Conservation (phyloP, 2,113 vertebrate species). For the Aphelocoma coerulescens region DNA sequence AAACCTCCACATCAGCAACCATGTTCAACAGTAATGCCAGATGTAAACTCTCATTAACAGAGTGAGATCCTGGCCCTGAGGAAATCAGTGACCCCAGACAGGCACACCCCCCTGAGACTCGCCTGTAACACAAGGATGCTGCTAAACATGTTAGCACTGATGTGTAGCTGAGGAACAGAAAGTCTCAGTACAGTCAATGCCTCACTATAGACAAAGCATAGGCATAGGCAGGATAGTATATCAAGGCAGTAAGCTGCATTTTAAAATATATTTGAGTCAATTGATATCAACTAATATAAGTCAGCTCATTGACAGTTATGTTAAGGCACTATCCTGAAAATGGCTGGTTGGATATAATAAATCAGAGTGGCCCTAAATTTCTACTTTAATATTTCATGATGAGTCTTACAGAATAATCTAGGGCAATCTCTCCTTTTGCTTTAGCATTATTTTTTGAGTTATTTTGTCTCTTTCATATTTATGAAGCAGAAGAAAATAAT, state of each 20-base stretch:
- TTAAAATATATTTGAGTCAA: neutral
- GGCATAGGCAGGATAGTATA: neutral
- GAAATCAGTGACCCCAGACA: neutral
- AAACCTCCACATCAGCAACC: neutral
- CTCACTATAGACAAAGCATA: neutral
- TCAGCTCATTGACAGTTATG: neutral
- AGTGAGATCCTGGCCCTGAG: neutral
- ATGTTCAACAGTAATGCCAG: neutral
- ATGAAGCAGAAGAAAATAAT: neutral
- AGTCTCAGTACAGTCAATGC: neutral
- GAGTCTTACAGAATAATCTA: neutral
- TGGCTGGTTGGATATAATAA: neutral
- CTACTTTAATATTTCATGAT: neutral
- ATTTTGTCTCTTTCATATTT: neutral
- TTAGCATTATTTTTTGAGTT: neutral
- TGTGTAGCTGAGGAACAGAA: neutral
- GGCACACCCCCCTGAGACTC: neutral
- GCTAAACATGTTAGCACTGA: neutral
- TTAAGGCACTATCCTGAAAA: neutral
- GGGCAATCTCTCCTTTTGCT: neutral
- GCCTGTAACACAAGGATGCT: neutral
- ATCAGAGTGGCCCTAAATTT: neutral
- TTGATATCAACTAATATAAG: neutral
- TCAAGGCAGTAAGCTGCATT: neutral
- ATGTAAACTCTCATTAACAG: neutral